phyloP scores from a whole-genome alignment of 1,140 invertebrate genomes.

The Pseudomyrmex dendroicus region DNA sequence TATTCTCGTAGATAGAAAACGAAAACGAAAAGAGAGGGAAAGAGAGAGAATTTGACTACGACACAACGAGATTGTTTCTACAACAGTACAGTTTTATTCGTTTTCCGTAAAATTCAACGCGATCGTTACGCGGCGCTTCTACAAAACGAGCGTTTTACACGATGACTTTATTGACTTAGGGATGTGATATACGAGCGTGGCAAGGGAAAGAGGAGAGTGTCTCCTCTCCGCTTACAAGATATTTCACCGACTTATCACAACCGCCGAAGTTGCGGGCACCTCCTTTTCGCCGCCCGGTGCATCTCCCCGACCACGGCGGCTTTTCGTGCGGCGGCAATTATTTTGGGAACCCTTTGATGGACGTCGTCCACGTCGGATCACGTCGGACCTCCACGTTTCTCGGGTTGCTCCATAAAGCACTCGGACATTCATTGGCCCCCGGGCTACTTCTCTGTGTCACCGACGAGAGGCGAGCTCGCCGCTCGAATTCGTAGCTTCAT shows the following conservation, averaged over 20 bases:
- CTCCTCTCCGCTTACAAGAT: conserved; percentile 51
- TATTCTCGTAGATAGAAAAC: too few species aligned
- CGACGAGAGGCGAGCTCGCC: conserved; percentile 25
- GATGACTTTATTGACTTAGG: conserved; percentile 68
- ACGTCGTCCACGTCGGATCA: conserved; percentile 65
- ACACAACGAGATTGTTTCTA: neutral
- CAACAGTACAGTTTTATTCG: neutral
- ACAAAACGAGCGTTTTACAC: conserved; percentile 67
- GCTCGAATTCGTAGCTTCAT: conserved; percentile 73
- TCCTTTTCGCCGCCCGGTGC: conserved; percentile 50
- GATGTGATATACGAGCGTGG: conserved; percentile 55
- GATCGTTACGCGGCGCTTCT: conserved; percentile 63
- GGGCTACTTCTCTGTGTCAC: conserved; percentile 38
- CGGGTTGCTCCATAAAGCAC: conserved; percentile 71
- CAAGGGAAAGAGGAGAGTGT: conserved; percentile 24
- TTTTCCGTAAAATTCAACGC: conserved; percentile 36
- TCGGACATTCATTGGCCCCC: conserved; percentile 63
- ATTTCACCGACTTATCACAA: conserved; percentile 72
- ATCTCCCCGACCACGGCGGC: conserved; percentile 34
- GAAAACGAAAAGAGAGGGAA: too few species aligned
- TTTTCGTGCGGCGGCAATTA: conserved; percentile 74
- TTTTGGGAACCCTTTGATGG: conserved; percentile 80
- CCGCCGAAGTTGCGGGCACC: neutral
- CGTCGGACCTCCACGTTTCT: conserved; percentile 68
- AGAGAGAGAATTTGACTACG: neutral